Evolutionary conservation across 2,888 invertebrate species (phyloP).

Genomic region (Phaonia tiefii): DNA sequence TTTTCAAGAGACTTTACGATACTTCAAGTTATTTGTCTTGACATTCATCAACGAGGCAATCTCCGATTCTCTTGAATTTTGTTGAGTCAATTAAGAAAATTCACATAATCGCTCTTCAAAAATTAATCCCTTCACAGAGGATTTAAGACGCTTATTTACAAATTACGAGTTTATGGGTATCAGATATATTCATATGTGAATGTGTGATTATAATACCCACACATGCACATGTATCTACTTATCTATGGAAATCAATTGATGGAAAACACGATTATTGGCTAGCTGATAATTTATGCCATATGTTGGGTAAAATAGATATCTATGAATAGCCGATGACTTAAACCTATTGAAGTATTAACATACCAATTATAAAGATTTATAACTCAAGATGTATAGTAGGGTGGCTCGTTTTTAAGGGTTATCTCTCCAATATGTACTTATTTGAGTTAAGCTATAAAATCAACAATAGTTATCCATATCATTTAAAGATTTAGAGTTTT

Average conservation of each 20-base stretch:
- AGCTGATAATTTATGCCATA: constrained; percentile 68
- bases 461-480: too few species aligned
- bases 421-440: too few species aligned
- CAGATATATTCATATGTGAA: not conserved
- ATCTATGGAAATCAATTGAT: constrained; percentile 44
- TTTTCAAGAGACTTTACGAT: too few species aligned
- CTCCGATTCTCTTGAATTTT: not conserved
- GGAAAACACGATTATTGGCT: constrained; percentile 57
- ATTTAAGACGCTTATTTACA: constrained; percentile 59
- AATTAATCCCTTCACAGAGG: constrained; percentile 41
- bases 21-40: too few species aligned
- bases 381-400: constrained; percentile 9
- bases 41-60: not conserved
- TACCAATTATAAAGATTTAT: constrained; percentile 68
- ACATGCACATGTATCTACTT: constrained; percentile 16
- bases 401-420: too few species aligned
- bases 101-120: constrained; percentile 12
- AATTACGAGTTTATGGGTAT: constrained; percentile 23
- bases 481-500: too few species aligned
- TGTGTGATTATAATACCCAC: not conserved
- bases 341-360: constrained; percentile 68
- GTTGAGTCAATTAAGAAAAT: constrained; percentile 42
- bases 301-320: constrained; percentile 18
- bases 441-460: too few species aligned
- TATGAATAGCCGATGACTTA: constrained; percentile 43